phyloP scores from a whole-genome alignment of 2,888 invertebrate species.

The Catotricha subobsoleta region DNA sequence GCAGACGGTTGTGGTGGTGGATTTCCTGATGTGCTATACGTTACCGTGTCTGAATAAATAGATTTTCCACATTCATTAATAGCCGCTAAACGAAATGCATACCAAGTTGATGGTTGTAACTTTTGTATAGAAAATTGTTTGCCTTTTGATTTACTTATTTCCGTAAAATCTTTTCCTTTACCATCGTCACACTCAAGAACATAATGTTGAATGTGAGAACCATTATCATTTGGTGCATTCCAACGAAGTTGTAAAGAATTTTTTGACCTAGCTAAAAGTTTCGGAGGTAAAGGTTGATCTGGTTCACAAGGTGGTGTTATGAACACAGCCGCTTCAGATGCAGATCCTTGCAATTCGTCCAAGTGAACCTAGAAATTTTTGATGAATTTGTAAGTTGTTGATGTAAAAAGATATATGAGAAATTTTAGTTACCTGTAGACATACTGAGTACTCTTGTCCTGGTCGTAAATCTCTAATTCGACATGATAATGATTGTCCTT shows the following conservation, averaged over 20 bases:
- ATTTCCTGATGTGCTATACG: slow-evolving; percentile 57
- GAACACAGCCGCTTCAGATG: slow-evolving; percentile 63
- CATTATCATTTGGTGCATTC: slow-evolving; percentile 59
- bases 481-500: slow-evolving; percentile 56
- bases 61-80: slow-evolving; percentile 65
- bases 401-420: not conserved
- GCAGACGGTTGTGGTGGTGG: slow-evolving; percentile 62
- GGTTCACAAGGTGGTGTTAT: slow-evolving; percentile 68
- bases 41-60: slow-evolving; percentile 47
- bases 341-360: slow-evolving; percentile 54
- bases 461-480: slow-evolving; percentile 71
- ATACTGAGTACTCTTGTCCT: slow-evolving; percentile 72
- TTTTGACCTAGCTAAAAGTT: slow-evolving; percentile 51
- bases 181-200: slow-evolving; percentile 62
- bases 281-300: slow-evolving; percentile 55
- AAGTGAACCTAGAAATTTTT: slow-evolving; percentile 31
- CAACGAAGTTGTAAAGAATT: slow-evolving; percentile 52
- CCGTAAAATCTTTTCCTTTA: slow-evolving; percentile 45
- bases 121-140: slow-evolving; percentile 59
- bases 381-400: not conserved
- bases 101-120: slow-evolving; percentile 59
- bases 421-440: slow-evolving; percentile 46
- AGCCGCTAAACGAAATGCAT: slow-evolving; percentile 67
- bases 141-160: slow-evolving; percentile 51
- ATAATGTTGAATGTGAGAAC: slow-evolving; percentile 58